A percentile compares a stretch with the other conserved stretches of the same genome.
Evolutionary conservation across 2,888 invertebrate species (phyloP).

Genomic region (Aspidiotus rigidus): DNA sequence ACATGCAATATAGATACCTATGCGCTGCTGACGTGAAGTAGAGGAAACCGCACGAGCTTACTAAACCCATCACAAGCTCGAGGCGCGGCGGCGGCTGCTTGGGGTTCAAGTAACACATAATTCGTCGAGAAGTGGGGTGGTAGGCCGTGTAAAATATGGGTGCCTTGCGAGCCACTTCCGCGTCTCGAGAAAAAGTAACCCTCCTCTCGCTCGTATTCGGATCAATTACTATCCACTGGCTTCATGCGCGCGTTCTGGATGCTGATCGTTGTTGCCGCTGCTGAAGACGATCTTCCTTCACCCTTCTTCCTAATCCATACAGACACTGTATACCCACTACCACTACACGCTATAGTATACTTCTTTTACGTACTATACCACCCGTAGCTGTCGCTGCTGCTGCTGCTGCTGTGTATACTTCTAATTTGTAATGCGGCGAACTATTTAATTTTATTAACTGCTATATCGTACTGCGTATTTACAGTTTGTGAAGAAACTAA

Average conservation of each 20-base stretch:
- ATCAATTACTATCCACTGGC: neutral
- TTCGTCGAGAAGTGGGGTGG: slow-evolving; percentile 12
- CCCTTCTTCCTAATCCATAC: no score
- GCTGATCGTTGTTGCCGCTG: no score
- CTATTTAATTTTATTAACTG: slow-evolving; percentile 31
- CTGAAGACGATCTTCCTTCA: no score
- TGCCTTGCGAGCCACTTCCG: neutral
- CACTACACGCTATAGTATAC: neutral
- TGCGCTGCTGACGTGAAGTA: neutral
- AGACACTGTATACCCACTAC: neutral
- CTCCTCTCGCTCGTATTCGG: no score
- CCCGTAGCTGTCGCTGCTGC: neutral
- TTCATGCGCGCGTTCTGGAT: no score
- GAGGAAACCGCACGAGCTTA: neutral
- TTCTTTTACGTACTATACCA: slow-evolving; percentile 4
- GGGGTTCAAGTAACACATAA: no score
- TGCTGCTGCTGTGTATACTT: slow-evolving; percentile 1
- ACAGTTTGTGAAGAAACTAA: no score
- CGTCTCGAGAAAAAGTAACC: no score
- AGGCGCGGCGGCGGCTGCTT: neutral
- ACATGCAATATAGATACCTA: neutral
- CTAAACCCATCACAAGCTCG: slow-evolving; percentile 6
- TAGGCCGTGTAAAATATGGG: slow-evolving; percentile 24
- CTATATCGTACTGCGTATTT: slow-evolving; percentile 5
- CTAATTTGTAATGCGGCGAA: slow-evolving; percentile 32